Percentiles rank a stretch among this genome's conserved stretches.
Evolutionary conservation across 53 echinoderm and acorn worm genomes (phyloP).

Genomic region (Antedon mediterranea): DNA sequence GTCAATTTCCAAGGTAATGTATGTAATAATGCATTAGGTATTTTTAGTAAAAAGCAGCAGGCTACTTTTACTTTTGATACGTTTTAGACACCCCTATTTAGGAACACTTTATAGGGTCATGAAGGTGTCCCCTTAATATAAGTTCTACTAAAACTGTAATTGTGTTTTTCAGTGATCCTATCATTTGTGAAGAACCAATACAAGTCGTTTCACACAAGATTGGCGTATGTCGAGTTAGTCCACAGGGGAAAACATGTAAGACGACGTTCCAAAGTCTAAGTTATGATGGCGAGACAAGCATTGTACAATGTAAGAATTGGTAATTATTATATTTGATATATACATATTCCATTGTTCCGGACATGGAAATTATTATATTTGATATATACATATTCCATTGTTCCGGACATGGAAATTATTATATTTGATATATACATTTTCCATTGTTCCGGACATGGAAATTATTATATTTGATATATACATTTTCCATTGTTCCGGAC

Average conservation of each 20-base stretch:
- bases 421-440: too few relatives aligned
- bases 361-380: too few relatives aligned
- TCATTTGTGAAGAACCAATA: conserved; percentile 72
- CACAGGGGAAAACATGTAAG: conserved; percentile 56
- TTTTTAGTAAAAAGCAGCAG: neutral
- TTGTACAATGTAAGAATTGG: conserved; percentile 72
- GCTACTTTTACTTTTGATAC: neutral
- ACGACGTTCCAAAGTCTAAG: conserved; percentile 66
- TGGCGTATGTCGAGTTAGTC: conserved; percentile 75
- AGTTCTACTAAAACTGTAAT: neutral
- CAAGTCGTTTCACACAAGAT: conserved; percentile 81
- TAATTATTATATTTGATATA: too few relatives aligned
- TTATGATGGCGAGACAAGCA: conserved; percentile 83
- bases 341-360: too few relatives aligned
- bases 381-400: too few relatives aligned
- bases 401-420: too few relatives aligned
- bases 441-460: too few relatives aligned
- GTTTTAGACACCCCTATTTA: neutral
- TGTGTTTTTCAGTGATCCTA: conserved; percentile 31
- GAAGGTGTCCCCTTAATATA: neutral
- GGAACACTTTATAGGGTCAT: too few relatives aligned
- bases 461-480: too few relatives aligned
- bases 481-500: too few relatives aligned
- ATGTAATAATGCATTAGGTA: too few relatives aligned
- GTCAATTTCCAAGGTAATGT: conserved; percentile 82